Conservation (phyloP, 2,113 vertebrate genomes). For the Tursiops truncatus region DNA sequence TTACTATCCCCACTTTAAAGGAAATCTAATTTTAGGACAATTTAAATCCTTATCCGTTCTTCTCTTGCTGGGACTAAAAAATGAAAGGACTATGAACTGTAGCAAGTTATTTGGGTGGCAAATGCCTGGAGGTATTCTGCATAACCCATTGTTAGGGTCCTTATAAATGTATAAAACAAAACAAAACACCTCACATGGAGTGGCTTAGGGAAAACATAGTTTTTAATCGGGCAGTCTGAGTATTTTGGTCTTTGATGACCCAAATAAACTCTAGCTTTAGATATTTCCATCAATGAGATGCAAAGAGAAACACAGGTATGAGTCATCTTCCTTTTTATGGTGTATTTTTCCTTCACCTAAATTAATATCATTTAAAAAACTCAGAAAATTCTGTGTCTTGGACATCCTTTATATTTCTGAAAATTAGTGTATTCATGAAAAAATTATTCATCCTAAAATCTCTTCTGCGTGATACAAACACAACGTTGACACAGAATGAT, state of each 20-base stretch:
- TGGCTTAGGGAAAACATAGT: not conserved
- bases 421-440: conserved; percentile 22
- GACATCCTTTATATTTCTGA: conserved; percentile 8
- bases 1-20: conserved; percentile 15
- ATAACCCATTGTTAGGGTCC: not conserved
- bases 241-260: not conserved
- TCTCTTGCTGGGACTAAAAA: not conserved
- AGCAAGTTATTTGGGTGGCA: not conserved
- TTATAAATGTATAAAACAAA: not conserved
- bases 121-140: not conserved
- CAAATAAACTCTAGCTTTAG: not conserved
- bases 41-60: conserved; percentile 41
- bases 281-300: not conserved
- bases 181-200: not conserved
- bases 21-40: conserved; percentile 24
- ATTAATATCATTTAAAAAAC: not conserved
- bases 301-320: conserved; percentile 26
- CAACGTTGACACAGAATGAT: conserved; percentile 31
- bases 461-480: conserved; percentile 4
- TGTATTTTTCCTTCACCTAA: conserved; percentile 2
- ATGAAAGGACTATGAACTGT: not conserved
- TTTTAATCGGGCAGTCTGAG: not conserved
- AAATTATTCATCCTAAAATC: conserved; percentile 20
- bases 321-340: not conserved
- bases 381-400: not conserved